Percentiles rank a stretch among this genome's conserved stretches.
Conservation (phyloP, 2,888 invertebrate genomes). For the Dromius quadrimaculatus region DNA sequence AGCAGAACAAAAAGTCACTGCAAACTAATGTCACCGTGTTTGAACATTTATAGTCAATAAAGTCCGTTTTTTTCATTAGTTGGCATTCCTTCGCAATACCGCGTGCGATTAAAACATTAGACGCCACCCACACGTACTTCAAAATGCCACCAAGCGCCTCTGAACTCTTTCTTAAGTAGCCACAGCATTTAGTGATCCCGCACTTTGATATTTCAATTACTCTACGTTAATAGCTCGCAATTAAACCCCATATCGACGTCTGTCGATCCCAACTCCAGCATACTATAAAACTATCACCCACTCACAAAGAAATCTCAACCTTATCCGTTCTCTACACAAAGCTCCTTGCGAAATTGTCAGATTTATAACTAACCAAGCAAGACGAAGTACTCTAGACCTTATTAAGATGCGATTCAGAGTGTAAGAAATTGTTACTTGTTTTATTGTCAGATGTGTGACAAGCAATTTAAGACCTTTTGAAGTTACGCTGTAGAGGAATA, state of each 20-base stretch:
- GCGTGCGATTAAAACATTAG: slow-evolving; percentile 47
- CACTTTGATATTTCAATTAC: slow-evolving; percentile 42
- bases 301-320: slow-evolving; percentile 11
- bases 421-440: slow-evolving; percentile 2
- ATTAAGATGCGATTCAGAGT: background rate
- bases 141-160: slow-evolving; percentile 5
- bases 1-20: background rate
- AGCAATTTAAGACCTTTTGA: slow-evolving; percentile 35
- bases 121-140: slow-evolving; percentile 38
- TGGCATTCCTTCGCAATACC: slow-evolving; percentile 40
- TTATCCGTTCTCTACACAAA: background rate
- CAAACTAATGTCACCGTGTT: slow-evolving; percentile 15
- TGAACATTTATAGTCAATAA: slow-evolving; percentile 38
- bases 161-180: background rate
- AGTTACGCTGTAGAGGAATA: slow-evolving; percentile 18
- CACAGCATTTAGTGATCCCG: slow-evolving; percentile 1
- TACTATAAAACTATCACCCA: slow-evolving; percentile 21
- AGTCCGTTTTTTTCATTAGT: slow-evolving; percentile 14
- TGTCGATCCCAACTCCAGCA: slow-evolving; percentile 22
- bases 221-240: slow-evolving; percentile 45
- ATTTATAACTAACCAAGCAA: background rate
- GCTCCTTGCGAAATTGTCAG: slow-evolving; percentile 6
- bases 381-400: slow-evolving; percentile 10
- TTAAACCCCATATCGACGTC: slow-evolving; percentile 40
- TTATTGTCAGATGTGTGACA: slow-evolving; percentile 27